phyloP scores from a whole-genome alignment of 2,797 vertebrate species.

The Coranthus polyacanthus region DNA sequence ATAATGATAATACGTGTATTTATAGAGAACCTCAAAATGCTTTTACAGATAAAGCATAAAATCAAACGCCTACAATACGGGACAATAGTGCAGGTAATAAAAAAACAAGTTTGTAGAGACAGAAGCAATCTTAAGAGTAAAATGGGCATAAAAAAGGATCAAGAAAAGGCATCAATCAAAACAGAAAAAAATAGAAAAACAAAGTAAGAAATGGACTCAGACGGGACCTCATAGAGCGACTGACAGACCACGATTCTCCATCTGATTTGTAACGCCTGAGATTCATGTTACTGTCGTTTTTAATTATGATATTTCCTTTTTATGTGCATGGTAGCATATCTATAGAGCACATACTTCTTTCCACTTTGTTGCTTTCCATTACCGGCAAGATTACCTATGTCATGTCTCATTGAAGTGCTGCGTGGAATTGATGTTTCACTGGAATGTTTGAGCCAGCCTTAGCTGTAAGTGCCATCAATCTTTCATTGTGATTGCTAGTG shows the following conservation, averaged over 20 bases:
- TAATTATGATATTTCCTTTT: neutral
- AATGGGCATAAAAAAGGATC: no score
- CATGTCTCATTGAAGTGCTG: slow-evolving; percentile 23
- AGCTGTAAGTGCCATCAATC: slow-evolving; percentile 36
- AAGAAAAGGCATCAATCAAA: no score
- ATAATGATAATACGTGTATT: no score
- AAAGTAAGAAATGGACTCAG: no score
- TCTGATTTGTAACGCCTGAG: slow-evolving; percentile 6
- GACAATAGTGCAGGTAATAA: no score
- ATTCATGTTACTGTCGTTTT: slow-evolving; percentile 16
- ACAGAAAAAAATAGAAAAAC: no score
- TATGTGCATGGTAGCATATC: neutral
- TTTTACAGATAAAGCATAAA: no score
- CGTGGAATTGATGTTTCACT: slow-evolving; percentile 31
- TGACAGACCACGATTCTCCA: neutral
- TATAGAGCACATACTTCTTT: slow-evolving; percentile 24
- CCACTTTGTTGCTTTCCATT: slow-evolving; percentile 42
- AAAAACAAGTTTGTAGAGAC: no score
- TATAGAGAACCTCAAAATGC: no score
- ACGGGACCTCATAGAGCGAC: no score
- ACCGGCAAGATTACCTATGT: slow-evolving; percentile 30
- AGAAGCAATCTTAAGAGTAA: no score
- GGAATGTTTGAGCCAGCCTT: slow-evolving; percentile 22
- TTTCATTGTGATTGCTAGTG: slow-evolving; percentile 26
- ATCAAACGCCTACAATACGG: no score